Base-by-base conservation (phyloP, 2,888 invertebrate genomes). In the Epicampocera succincta region DNA sequence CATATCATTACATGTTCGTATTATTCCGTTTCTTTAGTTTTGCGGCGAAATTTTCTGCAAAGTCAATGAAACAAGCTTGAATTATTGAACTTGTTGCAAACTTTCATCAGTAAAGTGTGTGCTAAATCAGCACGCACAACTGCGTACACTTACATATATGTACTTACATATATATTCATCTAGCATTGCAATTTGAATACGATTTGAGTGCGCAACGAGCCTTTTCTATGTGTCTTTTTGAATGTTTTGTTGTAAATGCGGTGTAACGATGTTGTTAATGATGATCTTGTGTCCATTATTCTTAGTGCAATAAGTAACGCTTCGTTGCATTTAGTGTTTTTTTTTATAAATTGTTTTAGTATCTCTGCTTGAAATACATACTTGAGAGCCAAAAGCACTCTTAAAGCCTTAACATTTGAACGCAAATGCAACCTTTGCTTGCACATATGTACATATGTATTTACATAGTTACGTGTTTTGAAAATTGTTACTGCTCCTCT, bases 231-330 rank as follows among this genome's bases (percentile, higher is more conserved):
- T 66, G 29, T 58, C n/a, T 69, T 33, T 33, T 33, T 33, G 33
- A 29, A 48, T n/a, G 46, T 12, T 44, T 69, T 73, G 3, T 77
- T 76, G 61, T 72, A 76, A n/a, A 71, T 60, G 63, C 50, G 56
- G 42, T 76, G 76, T 52, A 68, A 63, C 69, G 63, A 69, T 56
- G 54, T 60, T 56, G 54, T 60, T 71, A 72, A 72, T 63, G 33
- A 77, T 73, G 81, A 77, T 78, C 56, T 74, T 82, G 69, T 71
- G 78, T 44, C 78, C 78, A 77, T 74, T 66, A 78, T 74, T 69
- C 60, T 61, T 46, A 65, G 69, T 78, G 82, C 74, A 72, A 71
- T 74, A 69, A 52, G 76, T 75, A 72, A 78, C 71, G 82, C 82
- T 78, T 74, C 78, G 82, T 44, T 82, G 71, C 29, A 44, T 68